Evolutionary conservation across 2,113 vertebrate species (phyloP).

Genomic region (Anolis carolinensis): DNA sequence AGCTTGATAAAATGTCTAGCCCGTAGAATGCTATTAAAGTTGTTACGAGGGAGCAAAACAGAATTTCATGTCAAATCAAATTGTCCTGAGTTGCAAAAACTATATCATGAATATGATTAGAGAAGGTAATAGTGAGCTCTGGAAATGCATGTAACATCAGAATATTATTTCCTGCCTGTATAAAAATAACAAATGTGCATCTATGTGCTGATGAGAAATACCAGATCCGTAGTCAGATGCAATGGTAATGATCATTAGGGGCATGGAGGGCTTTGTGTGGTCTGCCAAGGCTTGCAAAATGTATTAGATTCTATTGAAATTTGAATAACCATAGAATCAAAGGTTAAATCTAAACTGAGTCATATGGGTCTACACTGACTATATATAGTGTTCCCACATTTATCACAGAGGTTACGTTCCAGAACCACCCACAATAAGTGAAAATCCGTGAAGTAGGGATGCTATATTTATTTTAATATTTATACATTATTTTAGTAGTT

Average conservation of each 20-base stretch:
- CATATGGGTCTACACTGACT: too few relatives aligned
- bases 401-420: too few relatives aligned
- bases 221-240: not conserved
- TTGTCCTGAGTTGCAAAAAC: constrained; percentile 12
- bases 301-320: not conserved
- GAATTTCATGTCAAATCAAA: constrained; percentile 40
- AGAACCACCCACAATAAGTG: too few relatives aligned
- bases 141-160: not conserved
- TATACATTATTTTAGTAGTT: too few relatives aligned
- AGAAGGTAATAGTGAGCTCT: not conserved
- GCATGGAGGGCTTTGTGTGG: not conserved
- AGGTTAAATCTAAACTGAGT: too few relatives aligned
- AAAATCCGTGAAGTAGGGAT: too few relatives aligned
- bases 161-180: not conserved
- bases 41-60: constrained; percentile 38
- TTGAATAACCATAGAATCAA: not conserved
- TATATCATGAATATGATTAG: constrained; percentile 7
- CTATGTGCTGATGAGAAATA: not conserved
- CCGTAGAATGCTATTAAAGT: constrained; percentile 33
- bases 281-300: not conserved
- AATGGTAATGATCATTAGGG: not conserved
- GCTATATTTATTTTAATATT: too few relatives aligned
- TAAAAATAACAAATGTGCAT: constrained; percentile 6
- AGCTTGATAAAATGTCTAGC: constrained; percentile 13
- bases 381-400: too few relatives aligned